Evolutionary conservation across 2,888 invertebrate genomes (phyloP).

Genomic region (Nebria salina): DNA sequence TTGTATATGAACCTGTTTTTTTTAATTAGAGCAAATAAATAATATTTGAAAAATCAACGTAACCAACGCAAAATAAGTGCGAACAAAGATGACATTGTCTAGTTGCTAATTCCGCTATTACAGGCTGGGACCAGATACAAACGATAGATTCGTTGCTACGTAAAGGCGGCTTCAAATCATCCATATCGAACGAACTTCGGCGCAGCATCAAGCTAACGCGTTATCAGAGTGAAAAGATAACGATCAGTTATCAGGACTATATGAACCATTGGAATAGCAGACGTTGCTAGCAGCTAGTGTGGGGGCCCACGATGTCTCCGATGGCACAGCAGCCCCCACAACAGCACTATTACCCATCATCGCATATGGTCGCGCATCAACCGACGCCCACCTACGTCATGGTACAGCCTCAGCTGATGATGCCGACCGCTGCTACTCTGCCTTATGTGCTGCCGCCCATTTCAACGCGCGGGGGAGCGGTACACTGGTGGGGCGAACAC

Average conservation of each 20-base stretch:
- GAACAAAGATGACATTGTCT: conserved; percentile 23
- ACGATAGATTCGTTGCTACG: conserved; percentile 97
- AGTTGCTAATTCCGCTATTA: conserved; percentile 39
- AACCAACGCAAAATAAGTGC: background rate
- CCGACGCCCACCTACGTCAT: conserved; percentile 57
- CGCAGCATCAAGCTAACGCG: conserved; percentile 93
- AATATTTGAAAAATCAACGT: background rate
- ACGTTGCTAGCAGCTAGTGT: conserved; percentile 78
- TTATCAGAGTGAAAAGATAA: conserved; percentile 96
- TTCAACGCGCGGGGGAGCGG: conserved; percentile 50
- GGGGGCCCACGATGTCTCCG: conserved; percentile 63
- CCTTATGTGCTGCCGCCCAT: conserved; percentile 52
- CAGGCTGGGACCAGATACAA: conserved; percentile 98
- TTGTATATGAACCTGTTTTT: conserved; percentile 5
- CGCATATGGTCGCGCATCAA: conserved; percentile 49
- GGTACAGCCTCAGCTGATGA: conserved; percentile 59
- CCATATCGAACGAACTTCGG: conserved; percentile 87
- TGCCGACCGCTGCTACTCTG: conserved; percentile 51
- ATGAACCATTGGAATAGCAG: conserved; percentile 72
- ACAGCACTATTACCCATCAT: conserved; percentile 30
- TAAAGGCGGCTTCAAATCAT: conserved; percentile 95
- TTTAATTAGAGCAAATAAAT: background rate
- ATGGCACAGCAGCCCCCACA: conserved; percentile 52
- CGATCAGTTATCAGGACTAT: conserved; percentile 88
- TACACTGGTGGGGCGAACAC: conserved; percentile 53